A percentile compares a stretch with the other conserved stretches of the same genome.
Evolutionary conservation across 2,888 invertebrate genomes (phyloP).

Genomic region (Pandemis heparana): DNA sequence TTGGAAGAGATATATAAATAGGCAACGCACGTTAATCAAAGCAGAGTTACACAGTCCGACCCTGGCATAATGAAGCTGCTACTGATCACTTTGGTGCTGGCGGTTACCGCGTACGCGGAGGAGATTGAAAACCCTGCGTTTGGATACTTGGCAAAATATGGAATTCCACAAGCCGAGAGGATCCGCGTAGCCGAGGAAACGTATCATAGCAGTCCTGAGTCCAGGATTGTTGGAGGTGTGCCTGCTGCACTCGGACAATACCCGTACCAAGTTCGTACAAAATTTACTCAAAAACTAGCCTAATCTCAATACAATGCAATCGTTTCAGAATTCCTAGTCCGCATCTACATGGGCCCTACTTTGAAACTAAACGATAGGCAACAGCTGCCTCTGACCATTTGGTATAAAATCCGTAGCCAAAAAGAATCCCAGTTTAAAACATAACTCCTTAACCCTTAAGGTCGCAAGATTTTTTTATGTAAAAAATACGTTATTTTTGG

Average conservation of each 20-base stretch:
- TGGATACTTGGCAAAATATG: constrained; percentile 59
- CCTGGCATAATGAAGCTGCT: constrained; percentile 46
- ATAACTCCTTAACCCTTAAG: too few species aligned
- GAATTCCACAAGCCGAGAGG: constrained; percentile 60
- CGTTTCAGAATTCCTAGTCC: too few species aligned
- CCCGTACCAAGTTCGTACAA: constrained; percentile 56
- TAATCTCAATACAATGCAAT: neutral
- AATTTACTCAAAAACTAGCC: neutral
- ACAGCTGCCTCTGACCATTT: too few species aligned
- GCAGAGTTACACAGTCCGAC: neutral
- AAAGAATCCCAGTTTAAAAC: too few species aligned
- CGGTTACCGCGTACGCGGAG: constrained; percentile 47
- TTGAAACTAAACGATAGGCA: too few species aligned
- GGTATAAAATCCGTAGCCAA: too few species aligned
- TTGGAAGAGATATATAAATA: constrained; percentile 8
- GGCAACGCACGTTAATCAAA: neutral
- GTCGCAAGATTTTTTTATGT: too few species aligned
- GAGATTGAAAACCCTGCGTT: constrained; percentile 51
- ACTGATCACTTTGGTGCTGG: constrained; percentile 47
- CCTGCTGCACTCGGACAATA: constrained; percentile 56
- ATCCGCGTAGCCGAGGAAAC: constrained; percentile 57
- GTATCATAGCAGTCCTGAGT: constrained; percentile 41
- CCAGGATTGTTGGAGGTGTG: constrained; percentile 59
- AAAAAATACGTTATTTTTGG: too few species aligned
- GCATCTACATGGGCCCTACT: too few species aligned